Conservation (phyloP, 2,888 invertebrate species). For the Eupithecia inturbata region DNA sequence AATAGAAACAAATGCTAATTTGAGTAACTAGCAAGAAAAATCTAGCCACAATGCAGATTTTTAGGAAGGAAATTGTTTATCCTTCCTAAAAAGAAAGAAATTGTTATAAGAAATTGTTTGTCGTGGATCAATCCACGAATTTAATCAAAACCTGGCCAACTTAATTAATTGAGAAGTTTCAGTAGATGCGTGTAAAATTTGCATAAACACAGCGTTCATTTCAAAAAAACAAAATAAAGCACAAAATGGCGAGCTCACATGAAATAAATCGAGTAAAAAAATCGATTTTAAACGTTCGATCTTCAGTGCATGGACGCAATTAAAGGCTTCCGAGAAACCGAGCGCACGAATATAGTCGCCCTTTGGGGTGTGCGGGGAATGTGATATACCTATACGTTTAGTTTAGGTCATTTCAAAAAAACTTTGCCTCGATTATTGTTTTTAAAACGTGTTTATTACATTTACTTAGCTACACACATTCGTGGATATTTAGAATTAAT, state of each 20-base stretch:
- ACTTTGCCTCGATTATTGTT: constrained; percentile 11
- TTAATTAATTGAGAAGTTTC: constrained; percentile 82
- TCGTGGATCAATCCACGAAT: constrained; percentile 15
- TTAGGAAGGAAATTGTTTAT: neutral
- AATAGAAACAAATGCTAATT: too few species aligned
- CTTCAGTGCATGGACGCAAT: constrained; percentile 79
- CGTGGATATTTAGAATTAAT: too few species aligned
- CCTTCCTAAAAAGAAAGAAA: too few species aligned
- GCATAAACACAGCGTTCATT: constrained; percentile 80
- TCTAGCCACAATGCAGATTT: neutral
- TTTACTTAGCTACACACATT: too few species aligned
- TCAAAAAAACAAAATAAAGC: constrained; percentile 77
- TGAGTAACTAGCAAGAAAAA: too few species aligned
- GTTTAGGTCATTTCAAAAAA: constrained; percentile 18
- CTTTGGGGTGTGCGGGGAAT: constrained; percentile 53
- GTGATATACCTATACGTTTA: constrained; percentile 21
- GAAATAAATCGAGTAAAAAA: constrained; percentile 81
- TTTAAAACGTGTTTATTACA: neutral
- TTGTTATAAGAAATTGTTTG: too few species aligned
- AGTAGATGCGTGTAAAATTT: constrained; percentile 81
- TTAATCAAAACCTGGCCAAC: constrained; percentile 49
- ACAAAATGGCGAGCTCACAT: constrained; percentile 70
- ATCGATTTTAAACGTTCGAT: constrained; percentile 83
- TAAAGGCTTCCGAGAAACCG: constrained; percentile 80
- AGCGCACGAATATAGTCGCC: constrained; percentile 63